phyloP scores from a whole-genome alignment of 2,113 vertebrate species.

The Platysteira castanea region DNA sequence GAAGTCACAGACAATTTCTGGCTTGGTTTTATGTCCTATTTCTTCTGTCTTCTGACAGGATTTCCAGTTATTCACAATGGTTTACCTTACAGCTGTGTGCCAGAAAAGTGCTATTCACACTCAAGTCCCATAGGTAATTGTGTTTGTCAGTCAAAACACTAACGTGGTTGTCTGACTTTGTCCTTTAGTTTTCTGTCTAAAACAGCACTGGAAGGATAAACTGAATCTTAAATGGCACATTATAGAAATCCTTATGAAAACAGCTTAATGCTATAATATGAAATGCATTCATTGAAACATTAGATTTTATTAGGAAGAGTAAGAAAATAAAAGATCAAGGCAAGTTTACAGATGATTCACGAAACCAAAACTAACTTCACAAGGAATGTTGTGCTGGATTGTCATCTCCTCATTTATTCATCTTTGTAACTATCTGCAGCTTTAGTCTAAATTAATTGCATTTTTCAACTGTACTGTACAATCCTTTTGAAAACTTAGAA shows the following conservation, averaged over 20 bases:
- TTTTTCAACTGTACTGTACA: neutral
- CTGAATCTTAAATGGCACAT: neutral
- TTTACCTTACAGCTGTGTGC: neutral
- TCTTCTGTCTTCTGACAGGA: neutral
- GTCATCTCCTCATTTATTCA: neutral
- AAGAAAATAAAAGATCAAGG: neutral
- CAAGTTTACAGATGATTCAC: neutral
- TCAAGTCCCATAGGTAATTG: neutral
- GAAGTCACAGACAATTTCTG: neutral
- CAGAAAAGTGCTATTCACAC: neutral
- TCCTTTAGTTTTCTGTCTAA: neutral
- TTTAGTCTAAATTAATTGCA: neutral
- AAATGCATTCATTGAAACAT: neutral
- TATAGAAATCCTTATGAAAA: neutral
- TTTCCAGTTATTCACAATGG: conserved; percentile 25
- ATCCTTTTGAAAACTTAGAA: neutral
- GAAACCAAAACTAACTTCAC: neutral
- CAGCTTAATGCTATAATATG: no score
- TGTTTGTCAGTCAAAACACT: neutral
- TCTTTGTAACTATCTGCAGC: neutral
- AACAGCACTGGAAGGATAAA: neutral
- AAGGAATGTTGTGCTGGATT: neutral
- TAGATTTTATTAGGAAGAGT: neutral
- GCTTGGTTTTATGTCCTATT: neutral
- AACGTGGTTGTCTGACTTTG: neutral